Evolutionary conservation across 2,888 invertebrate species (phyloP), one percentile per base, ranked within the genome.

Genomic region (Tinea pellionella): DNA sequence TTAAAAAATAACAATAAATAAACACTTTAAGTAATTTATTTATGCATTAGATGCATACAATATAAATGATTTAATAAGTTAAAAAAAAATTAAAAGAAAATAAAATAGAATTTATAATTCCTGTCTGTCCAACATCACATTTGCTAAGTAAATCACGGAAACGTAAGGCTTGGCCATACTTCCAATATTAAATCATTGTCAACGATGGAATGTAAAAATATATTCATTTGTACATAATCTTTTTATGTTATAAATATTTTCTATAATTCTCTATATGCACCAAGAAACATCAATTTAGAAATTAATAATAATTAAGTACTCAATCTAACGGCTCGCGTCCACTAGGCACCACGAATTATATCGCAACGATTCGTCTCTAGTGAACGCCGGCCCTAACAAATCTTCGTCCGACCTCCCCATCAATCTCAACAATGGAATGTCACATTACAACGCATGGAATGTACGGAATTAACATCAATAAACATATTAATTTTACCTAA

Each of bases 71-170:
- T 32, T 15, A 60, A 60, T 51, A 71, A 74, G 71, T 75, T 70
- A 75, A 75, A 76, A 75, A 63, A 70, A 73, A 80, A 37, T 77
- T 75, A 69, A 70, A 75, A 66, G 75, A 84, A 82, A 73, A 86
- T 85, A 86, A 87, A 85, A 83, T 80, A 81, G 83, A 86, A 86
- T 86, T 85, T 72, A 77, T 74, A 84, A 86, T 87, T 85, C 87
- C 77, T 75, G 81, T 79, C 78, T 80, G 75, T 80, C 76, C 72
- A 78, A 70, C 68, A 87, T 85, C 87, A 86, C 86, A 85, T 78
- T 82, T 77, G 79, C n/a, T 75, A 71, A 78, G 81, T 80, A 69
- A 78, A 83, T 83, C 84, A 80, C 83, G 81, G 83, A 77, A 76
- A 75, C 69, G 69, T 67, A 56, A 84, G 86, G 86, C 86, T 85